Conservation (phyloP, 2,888 invertebrate species). For the Heliconius charithonia region DNA sequence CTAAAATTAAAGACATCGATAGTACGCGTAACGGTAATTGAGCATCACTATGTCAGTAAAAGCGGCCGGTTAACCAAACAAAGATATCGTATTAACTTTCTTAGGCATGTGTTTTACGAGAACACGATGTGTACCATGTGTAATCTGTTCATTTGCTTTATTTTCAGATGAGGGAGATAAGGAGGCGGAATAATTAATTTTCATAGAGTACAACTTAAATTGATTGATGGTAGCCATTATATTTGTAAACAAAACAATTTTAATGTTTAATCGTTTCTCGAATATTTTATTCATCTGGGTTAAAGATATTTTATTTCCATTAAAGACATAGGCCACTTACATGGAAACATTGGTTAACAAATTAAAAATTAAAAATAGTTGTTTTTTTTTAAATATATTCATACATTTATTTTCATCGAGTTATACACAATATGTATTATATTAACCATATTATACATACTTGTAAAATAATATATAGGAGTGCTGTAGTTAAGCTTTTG, state of each 20-base stretch:
- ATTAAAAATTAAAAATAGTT: no score
- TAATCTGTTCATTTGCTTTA: constrained; percentile 38
- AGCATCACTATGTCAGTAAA: constrained; percentile 47
- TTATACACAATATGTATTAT: no score
- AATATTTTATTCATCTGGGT: no score
- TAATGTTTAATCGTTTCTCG: neutral
- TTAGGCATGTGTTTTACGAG: constrained; percentile 48
- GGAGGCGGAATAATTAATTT: constrained; percentile 5
- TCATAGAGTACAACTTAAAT: neutral
- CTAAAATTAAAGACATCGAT: constrained; percentile 23
- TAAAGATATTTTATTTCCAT: no score
- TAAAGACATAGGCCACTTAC: no score
- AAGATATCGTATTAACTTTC: constrained; percentile 54
- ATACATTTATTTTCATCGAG: neutral
- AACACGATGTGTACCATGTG: constrained; percentile 38
- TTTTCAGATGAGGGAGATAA: constrained; percentile 24
- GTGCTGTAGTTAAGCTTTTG: neutral
- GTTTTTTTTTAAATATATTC: no score
- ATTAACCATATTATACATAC: neutral
- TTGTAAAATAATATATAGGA: neutral
- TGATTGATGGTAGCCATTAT: neutral
- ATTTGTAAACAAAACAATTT: neutral
- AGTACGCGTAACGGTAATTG: neutral
- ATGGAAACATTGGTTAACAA: no score
- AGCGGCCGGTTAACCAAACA: constrained; percentile 51